Percentiles rank a stretch among this genome's conserved stretches.
Evolutionary conservation across 2,888 invertebrate species (phyloP).

Genomic region (Hyposoter didymator): DNA sequence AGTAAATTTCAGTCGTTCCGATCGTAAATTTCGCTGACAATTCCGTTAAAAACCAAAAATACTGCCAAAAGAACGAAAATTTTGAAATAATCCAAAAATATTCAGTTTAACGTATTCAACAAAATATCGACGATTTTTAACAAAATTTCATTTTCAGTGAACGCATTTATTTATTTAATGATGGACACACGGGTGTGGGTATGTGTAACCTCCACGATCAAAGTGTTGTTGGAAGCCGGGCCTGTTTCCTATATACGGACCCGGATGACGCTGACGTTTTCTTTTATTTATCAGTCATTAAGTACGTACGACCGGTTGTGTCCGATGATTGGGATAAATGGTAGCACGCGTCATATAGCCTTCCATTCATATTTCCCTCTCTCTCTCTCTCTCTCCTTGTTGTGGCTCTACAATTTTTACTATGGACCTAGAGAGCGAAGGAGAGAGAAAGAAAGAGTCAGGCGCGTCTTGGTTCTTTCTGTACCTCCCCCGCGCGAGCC

Average conservation of each 20-base stretch:
- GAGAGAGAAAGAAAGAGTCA: slow-evolving; percentile 18
- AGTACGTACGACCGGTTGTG: slow-evolving; percentile 77
- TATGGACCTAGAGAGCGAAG: neutral
- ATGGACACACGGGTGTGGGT: neutral
- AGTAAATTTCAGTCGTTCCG: no score
- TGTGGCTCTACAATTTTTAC: slow-evolving; percentile 35
- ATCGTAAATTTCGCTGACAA: no score
- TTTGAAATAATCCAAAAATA: no score
- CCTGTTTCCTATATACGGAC: slow-evolving; percentile 76
- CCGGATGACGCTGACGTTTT: slow-evolving; percentile 79
- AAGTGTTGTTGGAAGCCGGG: neutral
- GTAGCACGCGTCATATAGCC: slow-evolving; percentile 82
- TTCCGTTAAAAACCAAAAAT: no score
- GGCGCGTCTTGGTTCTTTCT: slow-evolving; percentile 56
- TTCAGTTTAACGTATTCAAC: no score
- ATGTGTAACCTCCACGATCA: neutral
- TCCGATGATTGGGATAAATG: slow-evolving; percentile 83
- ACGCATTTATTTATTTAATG: slow-evolving; percentile 4
- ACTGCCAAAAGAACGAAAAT: no score
- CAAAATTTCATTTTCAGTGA: no score
- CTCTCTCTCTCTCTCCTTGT: slow-evolving; percentile 26
- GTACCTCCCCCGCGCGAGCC: slow-evolving; percentile 71
- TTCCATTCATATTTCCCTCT: slow-evolving; percentile 37
- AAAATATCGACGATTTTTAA: no score
- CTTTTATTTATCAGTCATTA: slow-evolving; percentile 80